Conservation (phyloP, 1,140 invertebrate species). For the Pentalonia nigronervosa region DNA sequence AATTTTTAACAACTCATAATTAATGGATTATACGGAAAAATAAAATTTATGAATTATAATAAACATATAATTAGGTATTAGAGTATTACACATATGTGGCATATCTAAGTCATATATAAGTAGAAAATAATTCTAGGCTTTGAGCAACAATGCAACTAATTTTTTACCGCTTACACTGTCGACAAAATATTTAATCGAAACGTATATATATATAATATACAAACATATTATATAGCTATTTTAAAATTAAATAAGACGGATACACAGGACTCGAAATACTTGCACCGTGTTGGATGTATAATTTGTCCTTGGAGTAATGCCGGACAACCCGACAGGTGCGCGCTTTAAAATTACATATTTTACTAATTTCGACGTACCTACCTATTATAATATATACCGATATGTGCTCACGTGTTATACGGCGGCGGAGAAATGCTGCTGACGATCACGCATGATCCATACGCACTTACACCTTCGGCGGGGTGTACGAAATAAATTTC, state of each 20-base stretch:
- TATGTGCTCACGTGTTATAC: too few relatives aligned
- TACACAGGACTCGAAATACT: neutral
- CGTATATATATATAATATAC: neutral
- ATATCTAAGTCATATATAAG: slow-evolving; percentile 1
- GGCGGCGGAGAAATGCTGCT: neutral
- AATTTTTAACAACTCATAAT: neutral
- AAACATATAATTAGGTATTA: neutral
- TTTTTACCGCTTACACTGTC: neutral
- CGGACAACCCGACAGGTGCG: neutral
- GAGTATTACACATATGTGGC: neutral
- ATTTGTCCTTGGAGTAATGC: neutral
- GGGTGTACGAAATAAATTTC: neutral
- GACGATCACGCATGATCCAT: neutral
- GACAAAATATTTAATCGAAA: slow-evolving; percentile 16
- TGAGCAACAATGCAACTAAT: neutral
- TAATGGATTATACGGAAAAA: neutral
- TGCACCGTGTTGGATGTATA: neutral
- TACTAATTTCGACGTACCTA: neutral
- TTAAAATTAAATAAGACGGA: neutral
- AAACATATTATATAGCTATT: too few relatives aligned
- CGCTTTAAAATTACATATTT: neutral
- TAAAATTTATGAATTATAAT: neutral
- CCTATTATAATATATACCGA: neutral
- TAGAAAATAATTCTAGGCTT: slow-evolving; percentile 19
- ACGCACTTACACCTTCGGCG: neutral